A percentile compares a stretch with the other conserved stretches of the same genome.
These are phyloP conservation scores for Syncerus caffer DNA, from an alignment of 2,797 vertebrate genomes.

Conservation along the genomic window DNA sequence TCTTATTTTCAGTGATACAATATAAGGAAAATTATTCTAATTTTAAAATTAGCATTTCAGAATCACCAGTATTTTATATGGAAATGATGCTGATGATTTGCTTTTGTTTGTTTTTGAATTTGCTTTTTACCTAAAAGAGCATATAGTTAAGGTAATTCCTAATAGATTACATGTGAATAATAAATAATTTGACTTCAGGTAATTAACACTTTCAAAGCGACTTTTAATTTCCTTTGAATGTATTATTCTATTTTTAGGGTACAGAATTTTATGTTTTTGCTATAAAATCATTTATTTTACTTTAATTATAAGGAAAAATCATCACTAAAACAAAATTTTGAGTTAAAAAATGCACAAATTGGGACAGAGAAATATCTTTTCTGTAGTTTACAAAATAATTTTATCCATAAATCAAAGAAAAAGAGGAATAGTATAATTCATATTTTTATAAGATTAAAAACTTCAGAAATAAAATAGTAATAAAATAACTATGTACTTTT, in stretches of 20 bases:
- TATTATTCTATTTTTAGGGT: slow-evolving; percentile 28
- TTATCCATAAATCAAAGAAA: slow-evolving; percentile 18
- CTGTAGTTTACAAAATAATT: slow-evolving; percentile 7
- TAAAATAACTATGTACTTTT: not conserved
- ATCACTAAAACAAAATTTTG: slow-evolving; percentile 40
- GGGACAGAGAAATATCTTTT: slow-evolving; percentile 23
- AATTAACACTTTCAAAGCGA: slow-evolving; percentile 20
- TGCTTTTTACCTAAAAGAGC: not conserved
- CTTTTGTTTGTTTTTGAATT: not conserved
- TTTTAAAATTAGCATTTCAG: slow-evolving; percentile 74
- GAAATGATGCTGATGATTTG: slow-evolving; percentile 35
- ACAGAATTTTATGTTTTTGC: slow-evolving; percentile 28
- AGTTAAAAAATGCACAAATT: slow-evolving; percentile 19
- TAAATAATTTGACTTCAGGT: slow-evolving; percentile 49
- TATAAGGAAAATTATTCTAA: slow-evolving; percentile 71
- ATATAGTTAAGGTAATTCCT: slow-evolving; percentile 41
- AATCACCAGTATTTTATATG: slow-evolving; percentile 64
- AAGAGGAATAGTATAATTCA: not conserved
- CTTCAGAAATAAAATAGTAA: not conserved
- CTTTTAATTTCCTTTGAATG: not conserved
- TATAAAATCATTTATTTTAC: slow-evolving; percentile 26
- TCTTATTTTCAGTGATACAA: slow-evolving; percentile 66
- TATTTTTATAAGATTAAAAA: slow-evolving; percentile 38
- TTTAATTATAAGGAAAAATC: not conserved
- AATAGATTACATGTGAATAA: slow-evolving; percentile 9